Conservation (phyloP, 2,888 invertebrate genomes). For the Hemaris fuciformis region DNA sequence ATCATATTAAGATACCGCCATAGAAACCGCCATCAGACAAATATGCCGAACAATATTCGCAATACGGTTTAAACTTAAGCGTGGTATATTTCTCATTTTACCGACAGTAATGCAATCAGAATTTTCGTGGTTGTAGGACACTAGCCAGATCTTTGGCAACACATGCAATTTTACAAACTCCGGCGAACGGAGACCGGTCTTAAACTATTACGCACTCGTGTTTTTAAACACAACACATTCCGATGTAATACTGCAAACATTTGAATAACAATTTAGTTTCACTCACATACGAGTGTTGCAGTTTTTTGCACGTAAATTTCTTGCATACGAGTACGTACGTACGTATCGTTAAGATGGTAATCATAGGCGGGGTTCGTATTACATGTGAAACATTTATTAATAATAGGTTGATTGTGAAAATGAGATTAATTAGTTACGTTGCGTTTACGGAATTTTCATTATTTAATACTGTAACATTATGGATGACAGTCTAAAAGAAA, state of each 20-base stretch:
- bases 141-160: not conserved
- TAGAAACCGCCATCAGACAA: not conserved
- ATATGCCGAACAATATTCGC: not conserved
- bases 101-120: slow-evolving; percentile 24
- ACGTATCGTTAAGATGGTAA: slow-evolving; percentile 8
- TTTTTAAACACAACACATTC: not conserved
- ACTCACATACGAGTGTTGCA: not conserved
- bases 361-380: not conserved
- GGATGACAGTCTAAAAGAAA: too few species aligned
- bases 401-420: slow-evolving; percentile 8
- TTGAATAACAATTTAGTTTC: not conserved
- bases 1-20: not conserved
- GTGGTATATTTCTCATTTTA: not conserved
- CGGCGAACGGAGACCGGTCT: not conserved
- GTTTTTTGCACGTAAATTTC: slow-evolving; percentile 8
- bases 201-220: not conserved
- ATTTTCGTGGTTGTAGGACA: slow-evolving; percentile 1
- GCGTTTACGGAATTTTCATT: not conserved
- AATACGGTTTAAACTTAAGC: not conserved
- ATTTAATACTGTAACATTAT: not conserved
- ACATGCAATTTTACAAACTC: not conserved
- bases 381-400: not conserved
- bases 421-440: slow-evolving; percentile 1
- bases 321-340: too few species aligned
- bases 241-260: slow-evolving; percentile 1